Base-by-base conservation (phyloP, 2,888 invertebrate species). In the Timema cristinae region DNA sequence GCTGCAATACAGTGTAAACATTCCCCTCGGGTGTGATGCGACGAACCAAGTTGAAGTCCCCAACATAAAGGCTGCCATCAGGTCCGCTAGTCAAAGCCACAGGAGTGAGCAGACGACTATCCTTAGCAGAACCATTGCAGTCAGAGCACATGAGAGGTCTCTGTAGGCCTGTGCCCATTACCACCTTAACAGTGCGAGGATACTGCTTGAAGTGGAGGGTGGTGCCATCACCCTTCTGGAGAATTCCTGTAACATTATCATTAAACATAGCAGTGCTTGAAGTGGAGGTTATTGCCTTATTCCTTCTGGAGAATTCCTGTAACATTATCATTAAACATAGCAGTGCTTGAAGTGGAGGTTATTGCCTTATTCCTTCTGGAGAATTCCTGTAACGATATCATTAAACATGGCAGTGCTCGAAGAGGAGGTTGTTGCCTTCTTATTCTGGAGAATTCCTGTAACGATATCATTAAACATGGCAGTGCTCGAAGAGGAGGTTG, bases 151-250 rank as follows among this genome's bases (percentile, higher is more conserved):
- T 90, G 52, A 97, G 84, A 6, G 91, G 88, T 66, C 98, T 86
- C 80, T 95, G 94, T 70, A 94, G 86, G 0, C 95, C 96, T 15
- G 94, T 95, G 15, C 97, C 97, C 92, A 97, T 93, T 0, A 95
- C 91, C 66, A 95, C 95, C 82, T 93, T 91, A 7, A 98, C 92
- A 66, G 93, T 96, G 77, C 94, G 86, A 66, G 95, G 95, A 80
- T 95, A 94, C 80, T 94, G 93, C 79, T 95, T 97, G 83, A 98
- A 88, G 82, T 98, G 97, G 52, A 98, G 86, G 63, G 96, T 92
- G 4, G 95, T 94, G 71, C 99, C 98, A 80, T 98, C 97, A 56
- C 99, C 99, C 81, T 97, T 97, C 82, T 99, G 98, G 66, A 99
- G 85, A 75, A 98, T 97, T 47, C 95, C 86, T 86, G 77, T 15